Evolutionary conservation across 2,113 vertebrate species (phyloP).

Genomic region (Orycteropus afer): DNA sequence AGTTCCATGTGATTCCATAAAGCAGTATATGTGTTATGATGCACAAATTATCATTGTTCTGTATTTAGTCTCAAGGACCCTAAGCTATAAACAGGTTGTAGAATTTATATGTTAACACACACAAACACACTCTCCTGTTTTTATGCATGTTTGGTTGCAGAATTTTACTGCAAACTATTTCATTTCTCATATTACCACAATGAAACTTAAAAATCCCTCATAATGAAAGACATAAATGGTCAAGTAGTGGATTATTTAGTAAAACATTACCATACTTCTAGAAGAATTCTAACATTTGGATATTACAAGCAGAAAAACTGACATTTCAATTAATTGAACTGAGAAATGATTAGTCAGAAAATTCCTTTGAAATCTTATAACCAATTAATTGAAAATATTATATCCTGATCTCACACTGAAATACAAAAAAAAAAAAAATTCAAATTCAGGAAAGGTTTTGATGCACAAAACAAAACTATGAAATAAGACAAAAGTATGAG

Average conservation of each 20-base stretch:
- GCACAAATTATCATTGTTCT: too few species aligned
- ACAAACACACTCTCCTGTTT: not conserved
- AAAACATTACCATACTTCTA: not conserved
- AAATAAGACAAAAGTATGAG: not conserved
- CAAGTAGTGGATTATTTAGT: not conserved
- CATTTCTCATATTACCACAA: not conserved
- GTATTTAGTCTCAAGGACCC: not conserved
- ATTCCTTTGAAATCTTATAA: too few species aligned
- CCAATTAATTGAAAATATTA: too few species aligned
- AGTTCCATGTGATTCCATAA: not conserved
- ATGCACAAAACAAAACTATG: too few species aligned
- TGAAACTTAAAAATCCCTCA: not conserved
- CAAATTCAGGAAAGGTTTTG: not conserved
- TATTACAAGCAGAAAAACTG: too few species aligned
- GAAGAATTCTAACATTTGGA: too few species aligned
- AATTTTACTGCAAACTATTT: not conserved
- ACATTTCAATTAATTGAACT: too few species aligned
- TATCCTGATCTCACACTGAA: not conserved
- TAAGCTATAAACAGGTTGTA: not conserved
- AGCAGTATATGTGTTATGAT: not conserved
- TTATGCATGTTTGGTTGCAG: not conserved
- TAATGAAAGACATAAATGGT: not conserved
- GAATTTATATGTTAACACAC: not conserved
- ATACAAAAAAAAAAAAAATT: not conserved
- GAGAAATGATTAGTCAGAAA: too few species aligned